A percentile compares a stretch with the other conserved stretches of the same genome.
phyloP scores from a whole-genome alignment of 2,888 invertebrate species.

The Oxyteleia sp. region DNA sequence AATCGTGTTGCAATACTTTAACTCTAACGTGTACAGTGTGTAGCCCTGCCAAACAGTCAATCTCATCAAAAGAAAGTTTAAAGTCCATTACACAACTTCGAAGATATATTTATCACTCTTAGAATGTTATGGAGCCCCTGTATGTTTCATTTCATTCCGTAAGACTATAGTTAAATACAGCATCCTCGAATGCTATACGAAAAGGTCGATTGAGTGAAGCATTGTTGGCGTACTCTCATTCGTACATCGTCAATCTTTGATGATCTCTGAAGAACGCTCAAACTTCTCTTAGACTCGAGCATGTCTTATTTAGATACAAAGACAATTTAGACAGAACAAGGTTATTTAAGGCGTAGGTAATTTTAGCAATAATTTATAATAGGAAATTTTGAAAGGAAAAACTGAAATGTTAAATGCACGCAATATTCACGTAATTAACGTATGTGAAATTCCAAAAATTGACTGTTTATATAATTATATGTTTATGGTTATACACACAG shows the following conservation, averaged over 20 bases:
- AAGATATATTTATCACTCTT: slow-evolving; percentile 47
- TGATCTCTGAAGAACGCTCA: slow-evolving; percentile 1
- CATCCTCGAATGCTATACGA: slow-evolving; percentile 22
- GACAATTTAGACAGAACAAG: too few relatives aligned
- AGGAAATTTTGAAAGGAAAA: too few relatives aligned
- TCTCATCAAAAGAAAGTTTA: slow-evolving; percentile 45
- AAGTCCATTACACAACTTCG: slow-evolving; percentile 48
- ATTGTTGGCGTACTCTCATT: slow-evolving; percentile 22
- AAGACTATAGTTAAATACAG: slow-evolving; percentile 63
- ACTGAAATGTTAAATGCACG: too few relatives aligned
- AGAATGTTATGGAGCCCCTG: slow-evolving; percentile 28
- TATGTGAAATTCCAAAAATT: too few relatives aligned
- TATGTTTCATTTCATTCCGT: slow-evolving; percentile 67
- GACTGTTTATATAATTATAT: too few relatives aligned
- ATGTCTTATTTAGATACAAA: too few relatives aligned
- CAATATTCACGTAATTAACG: too few relatives aligned
- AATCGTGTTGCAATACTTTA: too few relatives aligned
- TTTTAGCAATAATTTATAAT: too few relatives aligned
- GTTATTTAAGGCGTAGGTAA: too few relatives aligned
- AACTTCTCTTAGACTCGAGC: background rate
- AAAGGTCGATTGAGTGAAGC: slow-evolving; percentile 18
- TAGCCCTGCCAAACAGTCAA: slow-evolving; percentile 21
- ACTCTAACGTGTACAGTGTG: too few relatives aligned
- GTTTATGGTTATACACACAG: too few relatives aligned
- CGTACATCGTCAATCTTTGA: slow-evolving; percentile 7